These are phyloP conservation scores for Rhombomys opimus DNA, from an alignment of 2,113 vertebrate genomes.

Conservation along the genomic window DNA sequence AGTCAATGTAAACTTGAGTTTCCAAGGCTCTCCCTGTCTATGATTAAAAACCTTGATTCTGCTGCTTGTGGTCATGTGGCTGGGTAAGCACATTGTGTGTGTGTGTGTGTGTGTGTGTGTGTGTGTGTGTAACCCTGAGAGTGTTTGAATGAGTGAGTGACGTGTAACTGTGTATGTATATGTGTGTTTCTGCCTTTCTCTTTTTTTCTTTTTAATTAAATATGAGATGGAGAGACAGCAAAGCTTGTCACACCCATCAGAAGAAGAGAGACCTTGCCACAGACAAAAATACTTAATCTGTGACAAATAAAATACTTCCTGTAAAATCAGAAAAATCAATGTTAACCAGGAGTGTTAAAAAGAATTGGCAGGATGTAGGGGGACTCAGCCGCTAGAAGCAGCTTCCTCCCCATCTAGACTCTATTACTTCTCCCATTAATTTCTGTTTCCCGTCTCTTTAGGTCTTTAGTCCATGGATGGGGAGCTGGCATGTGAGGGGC, in stretches of 20 bases:
- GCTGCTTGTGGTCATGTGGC: too few relatives aligned
- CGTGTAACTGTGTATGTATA: neutral
- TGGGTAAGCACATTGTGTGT: neutral
- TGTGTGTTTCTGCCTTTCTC: neutral
- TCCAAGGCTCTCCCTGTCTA: neutral
- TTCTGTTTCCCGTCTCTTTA: neutral
- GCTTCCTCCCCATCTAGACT: neutral
- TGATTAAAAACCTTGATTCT: neutral
- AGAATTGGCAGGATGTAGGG: neutral
- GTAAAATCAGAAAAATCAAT: neutral
- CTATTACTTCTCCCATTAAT: neutral
- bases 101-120: neutral
- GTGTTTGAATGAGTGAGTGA: neutral
- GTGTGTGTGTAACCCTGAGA: neutral
- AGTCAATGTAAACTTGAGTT: neutral
- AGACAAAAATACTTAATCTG: neutral
- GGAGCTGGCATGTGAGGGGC: neutral
- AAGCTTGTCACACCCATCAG: rapidly evolving
- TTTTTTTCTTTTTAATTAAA: neutral
- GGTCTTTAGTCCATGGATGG: neutral
- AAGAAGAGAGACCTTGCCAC: neutral
- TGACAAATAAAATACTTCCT: neutral
- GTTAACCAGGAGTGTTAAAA: neutral
- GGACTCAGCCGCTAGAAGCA: neutral
- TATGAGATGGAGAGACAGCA: neutral